Percentiles rank a stretch among this genome's conserved stretches.
These are phyloP conservation scores for Podarcis raffonei DNA, from an alignment of 2,113 vertebrate species.

Conservation along the genomic window DNA sequence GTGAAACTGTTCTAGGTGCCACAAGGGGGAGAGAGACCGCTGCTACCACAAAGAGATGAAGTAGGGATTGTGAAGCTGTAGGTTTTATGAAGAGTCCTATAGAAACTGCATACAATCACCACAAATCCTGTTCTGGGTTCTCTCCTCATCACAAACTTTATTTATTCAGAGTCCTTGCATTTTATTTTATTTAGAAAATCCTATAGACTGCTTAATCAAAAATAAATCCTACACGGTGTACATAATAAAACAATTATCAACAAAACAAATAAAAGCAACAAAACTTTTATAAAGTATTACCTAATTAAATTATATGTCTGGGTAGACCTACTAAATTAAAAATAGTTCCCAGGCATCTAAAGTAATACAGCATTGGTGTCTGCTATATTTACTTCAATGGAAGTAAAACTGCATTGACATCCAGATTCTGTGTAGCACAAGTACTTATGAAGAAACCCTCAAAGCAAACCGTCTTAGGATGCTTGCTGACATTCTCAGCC, in stretches of 20 bases:
- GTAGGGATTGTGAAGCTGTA: background rate
- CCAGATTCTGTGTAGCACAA: background rate
- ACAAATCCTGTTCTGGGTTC: background rate
- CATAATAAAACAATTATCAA: too few relatives aligned
- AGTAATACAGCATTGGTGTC: too few relatives aligned
- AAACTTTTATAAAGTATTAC: too few relatives aligned
- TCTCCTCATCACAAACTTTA: background rate
- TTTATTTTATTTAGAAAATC: too few relatives aligned
- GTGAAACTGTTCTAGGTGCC: background rate
- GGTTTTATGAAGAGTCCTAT: background rate
- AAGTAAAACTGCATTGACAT: background rate
- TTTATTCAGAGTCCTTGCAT: background rate
- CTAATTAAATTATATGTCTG: too few relatives aligned
- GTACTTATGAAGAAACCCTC: background rate
- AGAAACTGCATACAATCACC: background rate
- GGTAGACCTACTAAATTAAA: too few relatives aligned
- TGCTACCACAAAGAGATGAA: background rate
- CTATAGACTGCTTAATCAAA: too few relatives aligned
- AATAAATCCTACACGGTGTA: too few relatives aligned
- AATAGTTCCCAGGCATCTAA: too few relatives aligned
- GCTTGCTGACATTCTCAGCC: background rate
- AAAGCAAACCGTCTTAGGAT: background rate
- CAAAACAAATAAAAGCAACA: too few relatives aligned
- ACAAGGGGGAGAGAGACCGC: background rate
- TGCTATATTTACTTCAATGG: background rate